These are phyloP conservation scores for Cheilosia impressa DNA, from an alignment of 2,888 invertebrate species.

Conservation along the genomic window DNA sequence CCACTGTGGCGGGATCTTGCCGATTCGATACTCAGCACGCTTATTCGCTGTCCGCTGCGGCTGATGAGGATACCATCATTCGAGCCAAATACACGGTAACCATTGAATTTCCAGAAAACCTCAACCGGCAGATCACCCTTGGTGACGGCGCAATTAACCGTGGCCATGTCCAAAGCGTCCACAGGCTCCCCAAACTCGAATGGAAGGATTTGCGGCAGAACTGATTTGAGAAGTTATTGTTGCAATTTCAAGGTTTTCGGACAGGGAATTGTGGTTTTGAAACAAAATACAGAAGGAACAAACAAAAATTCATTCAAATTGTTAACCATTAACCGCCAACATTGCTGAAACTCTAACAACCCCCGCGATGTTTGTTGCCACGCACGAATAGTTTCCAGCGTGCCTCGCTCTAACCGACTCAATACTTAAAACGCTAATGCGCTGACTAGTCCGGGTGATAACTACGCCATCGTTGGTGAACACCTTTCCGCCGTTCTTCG, in stretches of 20 bases:
- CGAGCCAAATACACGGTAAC: constrained; percentile 79
- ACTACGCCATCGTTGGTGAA: constrained; percentile 85
- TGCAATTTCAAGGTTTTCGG: constrained; percentile 8
- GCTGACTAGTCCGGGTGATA: constrained; percentile 84
- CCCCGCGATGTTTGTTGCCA: constrained; percentile 90
- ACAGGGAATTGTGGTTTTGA: constrained; percentile 34
- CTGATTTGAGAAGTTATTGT: constrained; percentile 79
- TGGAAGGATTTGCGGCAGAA: constrained; percentile 85
- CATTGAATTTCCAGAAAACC: constrained; percentile 86
- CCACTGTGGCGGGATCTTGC: constrained; percentile 86
- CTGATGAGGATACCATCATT: constrained; percentile 79
- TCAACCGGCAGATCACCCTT: constrained; percentile 87
- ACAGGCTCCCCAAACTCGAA: constrained; percentile 85
- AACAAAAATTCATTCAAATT: constrained; percentile 27
- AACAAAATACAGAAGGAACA: constrained; percentile 49
- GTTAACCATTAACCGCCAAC: constrained; percentile 89
- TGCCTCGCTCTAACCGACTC: constrained; percentile 88
- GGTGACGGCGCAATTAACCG: constrained; percentile 85
- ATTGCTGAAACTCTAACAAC: constrained; percentile 88
- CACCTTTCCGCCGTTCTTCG: constrained; percentile 84
- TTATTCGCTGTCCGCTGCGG: constrained; percentile 82
- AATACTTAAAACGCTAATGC: constrained; percentile 87
- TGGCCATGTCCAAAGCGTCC: constrained; percentile 85
- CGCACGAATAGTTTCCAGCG: constrained; percentile 90
- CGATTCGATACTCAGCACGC: constrained; percentile 85